Evolutionary conservation across 92 coral and sea anemone genomes (phyloP).

Genomic region (Heteractis magnifica): DNA sequence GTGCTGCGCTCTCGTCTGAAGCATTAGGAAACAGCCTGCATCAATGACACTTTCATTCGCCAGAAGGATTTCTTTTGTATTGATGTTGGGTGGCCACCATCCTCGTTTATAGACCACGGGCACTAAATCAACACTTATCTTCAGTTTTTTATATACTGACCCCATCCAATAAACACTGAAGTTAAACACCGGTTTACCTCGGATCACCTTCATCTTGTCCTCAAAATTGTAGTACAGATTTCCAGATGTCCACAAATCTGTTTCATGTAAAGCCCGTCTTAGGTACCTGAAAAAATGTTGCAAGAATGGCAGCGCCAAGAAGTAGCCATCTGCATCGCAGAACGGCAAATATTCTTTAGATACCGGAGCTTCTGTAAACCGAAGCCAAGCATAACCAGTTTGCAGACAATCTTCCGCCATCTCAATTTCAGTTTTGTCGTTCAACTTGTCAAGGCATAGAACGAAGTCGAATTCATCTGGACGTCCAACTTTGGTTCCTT

Average conservation of each 20-base stretch:
- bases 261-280: slow-evolving; percentile 16
- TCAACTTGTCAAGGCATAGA: slow-evolving; percentile 23
- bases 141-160: slow-evolving; percentile 21
- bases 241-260: slow-evolving; percentile 17
- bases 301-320: background rate
- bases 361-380: background rate
- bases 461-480: slow-evolving; percentile 37
- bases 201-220: slow-evolving; percentile 24
- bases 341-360: background rate
- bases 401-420: slow-evolving; percentile 16
- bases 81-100: background rate
- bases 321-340: background rate
- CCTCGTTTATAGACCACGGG: slow-evolving; percentile 5
- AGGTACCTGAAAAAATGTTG: background rate
- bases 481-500: slow-evolving; percentile 32
- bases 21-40: background rate
- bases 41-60: background rate
- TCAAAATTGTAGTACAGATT: slow-evolving; percentile 31
- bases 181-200: slow-evolving; percentile 33
- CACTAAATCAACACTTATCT: slow-evolving; percentile 29
- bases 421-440: slow-evolving; percentile 18
- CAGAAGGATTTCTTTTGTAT: background rate
- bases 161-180: slow-evolving; percentile 35
- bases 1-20: background rate
- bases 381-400: background rate